Evolutionary conservation across 2,888 invertebrate genomes (phyloP).

Genomic region (Tigriopus californicus): DNA sequence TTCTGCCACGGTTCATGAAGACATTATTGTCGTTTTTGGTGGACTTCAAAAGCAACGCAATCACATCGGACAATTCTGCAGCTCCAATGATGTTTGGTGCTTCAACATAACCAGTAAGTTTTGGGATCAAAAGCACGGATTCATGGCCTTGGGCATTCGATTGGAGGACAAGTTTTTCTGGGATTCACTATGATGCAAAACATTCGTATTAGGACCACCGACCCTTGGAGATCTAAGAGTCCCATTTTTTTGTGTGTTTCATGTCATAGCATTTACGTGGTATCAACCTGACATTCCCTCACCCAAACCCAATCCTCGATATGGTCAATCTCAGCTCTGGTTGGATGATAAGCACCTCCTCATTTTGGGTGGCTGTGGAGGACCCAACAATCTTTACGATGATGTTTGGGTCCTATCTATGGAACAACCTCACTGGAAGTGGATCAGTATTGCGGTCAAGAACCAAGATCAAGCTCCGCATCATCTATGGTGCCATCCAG

Average conservation of each 20-base stretch:
- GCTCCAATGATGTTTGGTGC: constrained; percentile 66
- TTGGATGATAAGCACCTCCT: constrained; percentile 57
- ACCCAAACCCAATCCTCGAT: constrained; percentile 56
- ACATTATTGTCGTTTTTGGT: constrained; percentile 66
- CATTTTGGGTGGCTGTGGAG: constrained; percentile 66
- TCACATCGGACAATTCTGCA: constrained; percentile 21
- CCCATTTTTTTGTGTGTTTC: constrained; percentile 28
- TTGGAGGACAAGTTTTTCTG: too few relatives aligned
- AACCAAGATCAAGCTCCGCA: constrained; percentile 61
- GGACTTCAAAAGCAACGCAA: constrained; percentile 29
- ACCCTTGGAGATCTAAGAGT: too few relatives aligned
- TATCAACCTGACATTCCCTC: constrained; percentile 47
- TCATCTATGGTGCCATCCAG: constrained; percentile 83
- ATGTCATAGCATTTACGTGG: constrained; percentile 35
- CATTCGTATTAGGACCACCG: too few relatives aligned
- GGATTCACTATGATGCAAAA: too few relatives aligned
- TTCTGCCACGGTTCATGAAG: constrained; percentile 63
- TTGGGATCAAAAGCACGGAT: too few relatives aligned
- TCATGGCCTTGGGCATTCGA: too few relatives aligned
- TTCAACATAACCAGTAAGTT: constrained; percentile 51
- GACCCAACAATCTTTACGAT: constrained; percentile 61
- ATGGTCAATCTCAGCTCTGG: constrained; percentile 78
- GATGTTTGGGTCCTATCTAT: constrained; percentile 80
- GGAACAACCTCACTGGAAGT: constrained; percentile 45
- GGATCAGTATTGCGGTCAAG: constrained; percentile 45